These are phyloP conservation scores for Calcarius ornatus DNA, from an alignment of 2,113 vertebrate species.

Conservation along the genomic window DNA sequence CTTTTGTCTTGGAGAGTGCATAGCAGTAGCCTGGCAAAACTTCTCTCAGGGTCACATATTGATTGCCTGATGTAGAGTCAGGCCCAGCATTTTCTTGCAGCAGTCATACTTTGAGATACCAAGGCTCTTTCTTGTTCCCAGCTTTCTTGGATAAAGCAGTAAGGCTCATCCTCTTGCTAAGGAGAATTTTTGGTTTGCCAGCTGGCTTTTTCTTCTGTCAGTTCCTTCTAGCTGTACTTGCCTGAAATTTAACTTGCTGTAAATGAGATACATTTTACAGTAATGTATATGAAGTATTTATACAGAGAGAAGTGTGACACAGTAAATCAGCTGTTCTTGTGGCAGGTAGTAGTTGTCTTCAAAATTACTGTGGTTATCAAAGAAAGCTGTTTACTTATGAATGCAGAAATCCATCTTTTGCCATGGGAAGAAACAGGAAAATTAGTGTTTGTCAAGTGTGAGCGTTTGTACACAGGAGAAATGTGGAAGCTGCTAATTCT, in stretches of 20 bases:
- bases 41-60: background rate
- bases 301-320: background rate
- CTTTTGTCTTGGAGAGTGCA: background rate
- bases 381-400: background rate
- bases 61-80: background rate
- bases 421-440: background rate
- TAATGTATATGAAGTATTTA: background rate
- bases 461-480: background rate
- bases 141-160: background rate
- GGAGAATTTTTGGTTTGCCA: background rate
- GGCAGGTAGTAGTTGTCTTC: background rate
- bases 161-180: background rate
- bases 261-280: background rate
- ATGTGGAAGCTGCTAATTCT: background rate
- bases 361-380: background rate
- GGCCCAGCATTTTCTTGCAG: background rate
- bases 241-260: background rate
- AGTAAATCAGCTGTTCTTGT: background rate
- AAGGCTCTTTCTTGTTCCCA: background rate
- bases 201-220: background rate
- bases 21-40: background rate
- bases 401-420: background rate
- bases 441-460: background rate
- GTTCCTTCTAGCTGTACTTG: background rate
- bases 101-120: background rate